Conservation (phyloP, 2,797 vertebrate species). For the Pantherophis alleghaniensis region DNA sequence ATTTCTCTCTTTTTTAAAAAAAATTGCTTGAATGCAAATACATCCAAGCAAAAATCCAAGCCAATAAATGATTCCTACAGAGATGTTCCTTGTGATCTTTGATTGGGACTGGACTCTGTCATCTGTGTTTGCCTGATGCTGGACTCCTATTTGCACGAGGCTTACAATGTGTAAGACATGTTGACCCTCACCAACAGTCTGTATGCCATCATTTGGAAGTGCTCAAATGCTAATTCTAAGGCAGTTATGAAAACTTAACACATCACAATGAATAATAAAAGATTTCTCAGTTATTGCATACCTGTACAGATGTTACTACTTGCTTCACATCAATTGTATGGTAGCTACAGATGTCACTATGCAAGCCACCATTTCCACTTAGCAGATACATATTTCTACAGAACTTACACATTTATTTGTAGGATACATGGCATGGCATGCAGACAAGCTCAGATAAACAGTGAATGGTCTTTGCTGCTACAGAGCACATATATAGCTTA, state of each 20-base stretch:
- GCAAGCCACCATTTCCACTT: not conserved
- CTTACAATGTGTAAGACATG: not conserved
- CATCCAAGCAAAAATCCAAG: not conserved
- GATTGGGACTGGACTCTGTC: not conserved
- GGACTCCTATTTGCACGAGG: not conserved
- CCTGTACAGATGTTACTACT: not conserved
- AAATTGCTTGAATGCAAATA: not conserved
- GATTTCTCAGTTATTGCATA: not conserved
- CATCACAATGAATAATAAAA: not conserved
- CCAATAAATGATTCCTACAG: not conserved
- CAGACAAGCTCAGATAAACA: not conserved
- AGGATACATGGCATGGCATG: not conserved
- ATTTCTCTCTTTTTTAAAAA: not conserved
- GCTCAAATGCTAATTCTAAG: not conserved
- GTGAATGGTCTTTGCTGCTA: not conserved
- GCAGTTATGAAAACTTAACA: not conserved
- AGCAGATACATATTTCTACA: not conserved
- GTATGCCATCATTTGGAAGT: not conserved
- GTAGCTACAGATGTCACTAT: not conserved
- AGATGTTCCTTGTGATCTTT: not conserved
- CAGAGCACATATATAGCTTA: not conserved
- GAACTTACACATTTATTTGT: not conserved
- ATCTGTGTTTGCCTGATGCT: not conserved
- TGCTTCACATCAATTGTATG: not conserved
- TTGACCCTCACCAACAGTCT: too few species aligned